These are phyloP conservation scores for Myotis lucifugus DNA, from an alignment of 2,113 vertebrate genomes.

Conservation along the genomic window DNA sequence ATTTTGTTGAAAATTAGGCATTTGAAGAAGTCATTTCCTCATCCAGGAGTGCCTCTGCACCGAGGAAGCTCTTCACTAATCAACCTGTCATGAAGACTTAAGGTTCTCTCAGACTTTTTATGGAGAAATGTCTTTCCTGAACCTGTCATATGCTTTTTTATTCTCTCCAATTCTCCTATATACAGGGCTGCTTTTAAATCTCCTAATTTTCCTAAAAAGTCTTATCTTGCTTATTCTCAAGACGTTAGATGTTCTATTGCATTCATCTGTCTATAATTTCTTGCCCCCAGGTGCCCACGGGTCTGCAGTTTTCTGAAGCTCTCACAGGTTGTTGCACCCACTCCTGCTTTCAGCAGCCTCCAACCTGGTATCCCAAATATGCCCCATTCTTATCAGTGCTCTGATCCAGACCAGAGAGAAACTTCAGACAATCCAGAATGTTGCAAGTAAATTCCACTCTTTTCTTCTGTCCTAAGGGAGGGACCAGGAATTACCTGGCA, in stretches of 20 bases:
- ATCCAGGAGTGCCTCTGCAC: not conserved
- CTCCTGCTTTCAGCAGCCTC: not conserved
- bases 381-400: not conserved
- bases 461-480: not conserved
- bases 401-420: not conserved
- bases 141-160: not conserved
- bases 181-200: not conserved
- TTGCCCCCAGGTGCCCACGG: not conserved
- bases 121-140: not conserved
- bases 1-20: not conserved
- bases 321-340: not conserved
- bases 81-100: not conserved
- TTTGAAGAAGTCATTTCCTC: not conserved
- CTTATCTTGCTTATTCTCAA: not conserved
- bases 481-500: not conserved
- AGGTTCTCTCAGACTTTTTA: not conserved
- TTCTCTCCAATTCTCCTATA: not conserved
- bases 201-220: not conserved
- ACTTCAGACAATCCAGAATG: not conserved
- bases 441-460: not conserved
- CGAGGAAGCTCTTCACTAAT: not conserved
- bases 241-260: not conserved
- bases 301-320: not conserved
- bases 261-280: not conserved
- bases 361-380: not conserved